Evolutionary conservation across 2,113 vertebrate species (phyloP).

Genomic region (Amazona guildingii): DNA sequence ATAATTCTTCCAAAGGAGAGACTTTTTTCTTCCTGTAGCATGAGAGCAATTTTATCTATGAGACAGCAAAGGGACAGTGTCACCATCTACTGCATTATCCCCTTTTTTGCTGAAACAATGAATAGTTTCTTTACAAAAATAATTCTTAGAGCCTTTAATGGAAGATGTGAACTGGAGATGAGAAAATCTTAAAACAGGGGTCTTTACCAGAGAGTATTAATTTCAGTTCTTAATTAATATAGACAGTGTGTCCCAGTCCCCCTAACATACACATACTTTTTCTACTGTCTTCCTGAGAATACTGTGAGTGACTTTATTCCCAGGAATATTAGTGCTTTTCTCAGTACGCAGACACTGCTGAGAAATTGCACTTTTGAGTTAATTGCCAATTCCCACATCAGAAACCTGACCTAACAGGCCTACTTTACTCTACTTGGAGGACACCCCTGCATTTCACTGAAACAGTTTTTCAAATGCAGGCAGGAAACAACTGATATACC

Average conservation of each 20-base stretch:
- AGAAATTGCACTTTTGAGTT: background rate
- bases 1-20: conserved; percentile 1
- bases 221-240: conserved; percentile 3
- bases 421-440: background rate
- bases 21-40: background rate
- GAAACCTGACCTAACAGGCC: background rate
- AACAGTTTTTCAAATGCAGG: background rate
- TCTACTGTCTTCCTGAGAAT: background rate
- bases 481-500: background rate
- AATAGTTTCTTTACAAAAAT: background rate
- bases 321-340: background rate
- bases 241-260: background rate
- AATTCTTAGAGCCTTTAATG: background rate
- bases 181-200: background rate
- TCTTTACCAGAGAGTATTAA: background rate
- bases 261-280: background rate
- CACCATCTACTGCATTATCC: background rate
- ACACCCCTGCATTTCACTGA: background rate
- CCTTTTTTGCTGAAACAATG: background rate
- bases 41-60: background rate
- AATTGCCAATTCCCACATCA: background rate
- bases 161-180: background rate
- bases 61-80: background rate
- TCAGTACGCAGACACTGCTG: background rate
- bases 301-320: background rate